These are phyloP conservation scores for Rhagoletis zephyria DNA, from an alignment of 1,140 invertebrate genomes.

Conservation along the genomic window DNA sequence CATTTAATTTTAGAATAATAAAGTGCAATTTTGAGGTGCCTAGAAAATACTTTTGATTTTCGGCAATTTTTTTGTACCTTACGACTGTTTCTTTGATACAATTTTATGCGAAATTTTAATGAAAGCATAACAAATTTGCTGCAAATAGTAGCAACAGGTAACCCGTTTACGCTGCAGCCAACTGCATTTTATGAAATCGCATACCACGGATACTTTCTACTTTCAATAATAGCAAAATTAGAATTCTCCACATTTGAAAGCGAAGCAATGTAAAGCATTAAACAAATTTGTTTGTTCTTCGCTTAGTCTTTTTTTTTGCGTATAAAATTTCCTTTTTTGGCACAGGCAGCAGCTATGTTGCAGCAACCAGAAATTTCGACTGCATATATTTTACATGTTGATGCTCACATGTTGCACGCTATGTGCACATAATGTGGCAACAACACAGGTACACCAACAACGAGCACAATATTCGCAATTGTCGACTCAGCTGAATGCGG, in stretches of 20 bases:
- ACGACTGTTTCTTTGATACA: not conserved
- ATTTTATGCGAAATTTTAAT: not conserved
- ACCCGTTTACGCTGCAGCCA: not conserved
- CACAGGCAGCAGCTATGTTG: not conserved
- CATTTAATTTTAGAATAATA: too few relatives aligned
- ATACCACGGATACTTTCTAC: not conserved
- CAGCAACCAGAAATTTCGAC: not conserved
- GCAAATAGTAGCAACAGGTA: not conserved
- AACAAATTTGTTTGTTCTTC: not conserved
- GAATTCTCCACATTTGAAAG: slow-evolving; percentile 19
- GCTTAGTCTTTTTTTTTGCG: not conserved
- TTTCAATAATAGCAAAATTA: slow-evolving; percentile 26
- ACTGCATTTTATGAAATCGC: not conserved
- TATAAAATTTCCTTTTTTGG: not conserved
- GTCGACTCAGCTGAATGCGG: not conserved
- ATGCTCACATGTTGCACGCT: slow-evolving; percentile 1
- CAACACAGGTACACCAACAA: not conserved
- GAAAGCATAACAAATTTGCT: not conserved
- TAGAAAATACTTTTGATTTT: too few relatives aligned
- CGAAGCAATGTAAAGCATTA: not conserved
- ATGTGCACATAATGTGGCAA: too few relatives aligned
- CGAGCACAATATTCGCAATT: not conserved
- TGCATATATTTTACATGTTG: not conserved
- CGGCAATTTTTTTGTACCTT: too few relatives aligned
- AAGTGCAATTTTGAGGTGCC: too few relatives aligned